Evolutionary conservation across 1,140 invertebrate species (phyloP).

Genomic region (Arctopsyche grandis): DNA sequence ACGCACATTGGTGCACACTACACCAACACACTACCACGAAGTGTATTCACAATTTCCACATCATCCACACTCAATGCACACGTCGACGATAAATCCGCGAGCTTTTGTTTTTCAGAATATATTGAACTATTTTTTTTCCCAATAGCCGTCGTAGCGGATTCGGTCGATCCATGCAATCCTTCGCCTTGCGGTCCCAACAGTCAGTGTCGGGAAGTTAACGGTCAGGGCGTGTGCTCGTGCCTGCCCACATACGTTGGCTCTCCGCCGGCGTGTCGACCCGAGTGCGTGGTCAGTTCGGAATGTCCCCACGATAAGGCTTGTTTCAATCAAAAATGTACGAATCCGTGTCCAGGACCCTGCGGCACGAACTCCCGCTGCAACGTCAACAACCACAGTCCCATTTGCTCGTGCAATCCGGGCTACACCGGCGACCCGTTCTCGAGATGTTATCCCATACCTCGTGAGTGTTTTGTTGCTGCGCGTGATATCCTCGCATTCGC

Average conservation of each 20-base stretch:
- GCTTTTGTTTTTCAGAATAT: too few relatives aligned
- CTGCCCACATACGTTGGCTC: slow-evolving; percentile 65
- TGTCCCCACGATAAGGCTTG: slow-evolving; percentile 72
- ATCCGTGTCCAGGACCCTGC: slow-evolving; percentile 73
- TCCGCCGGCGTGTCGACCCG: slow-evolving; percentile 68
- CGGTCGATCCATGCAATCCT: slow-evolving; percentile 61
- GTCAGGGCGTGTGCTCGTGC: slow-evolving; percentile 63
- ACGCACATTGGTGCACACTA: too few relatives aligned
- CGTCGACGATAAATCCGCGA: too few relatives aligned
- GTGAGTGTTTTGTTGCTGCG: slow-evolving; percentile 34
- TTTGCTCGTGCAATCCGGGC: slow-evolving; percentile 66
- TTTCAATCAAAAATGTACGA: slow-evolving; percentile 70
- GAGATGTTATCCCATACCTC: slow-evolving; percentile 67
- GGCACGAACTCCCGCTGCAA: slow-evolving; percentile 72
- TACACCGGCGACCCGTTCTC: slow-evolving; percentile 77
- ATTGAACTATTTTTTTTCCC: too few relatives aligned
- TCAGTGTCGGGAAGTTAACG: slow-evolving; percentile 58
- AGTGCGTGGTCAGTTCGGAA: slow-evolving; percentile 73
- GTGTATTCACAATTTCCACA: too few relatives aligned
- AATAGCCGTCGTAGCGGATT: slow-evolving; percentile 66
- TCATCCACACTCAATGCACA: too few relatives aligned
- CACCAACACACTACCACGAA: too few relatives aligned
- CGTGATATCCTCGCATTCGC: neutral
- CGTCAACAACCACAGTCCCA: slow-evolving; percentile 73
- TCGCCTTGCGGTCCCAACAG: slow-evolving; percentile 64